phyloP scores from a whole-genome alignment of 2,113 vertebrate genomes.

The Crotalus helleri region DNA sequence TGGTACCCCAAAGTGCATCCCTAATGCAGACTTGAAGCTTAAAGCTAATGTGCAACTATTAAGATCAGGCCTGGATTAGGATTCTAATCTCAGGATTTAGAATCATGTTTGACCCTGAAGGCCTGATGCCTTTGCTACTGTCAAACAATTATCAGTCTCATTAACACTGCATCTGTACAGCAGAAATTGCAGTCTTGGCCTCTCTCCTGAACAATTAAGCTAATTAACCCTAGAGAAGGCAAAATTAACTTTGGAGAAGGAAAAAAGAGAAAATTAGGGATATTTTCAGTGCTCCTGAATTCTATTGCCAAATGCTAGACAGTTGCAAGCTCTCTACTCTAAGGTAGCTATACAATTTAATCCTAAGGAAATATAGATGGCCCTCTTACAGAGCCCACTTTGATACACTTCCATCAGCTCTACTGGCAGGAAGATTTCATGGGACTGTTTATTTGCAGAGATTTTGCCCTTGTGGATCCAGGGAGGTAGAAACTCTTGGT shows the following conservation, averaged over 20 bases:
- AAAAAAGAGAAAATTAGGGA: background rate
- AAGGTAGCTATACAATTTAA: background rate
- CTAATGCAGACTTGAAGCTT: background rate
- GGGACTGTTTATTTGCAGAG: background rate
- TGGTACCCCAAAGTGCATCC: background rate
- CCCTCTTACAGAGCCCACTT: background rate
- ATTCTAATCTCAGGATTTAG: background rate
- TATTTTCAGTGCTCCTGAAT: background rate
- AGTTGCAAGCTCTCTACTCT: background rate
- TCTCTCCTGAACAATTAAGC: background rate
- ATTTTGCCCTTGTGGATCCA: background rate
- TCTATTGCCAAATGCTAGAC: background rate
- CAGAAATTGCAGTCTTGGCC: background rate
- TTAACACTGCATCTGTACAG: background rate
- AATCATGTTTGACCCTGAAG: background rate
- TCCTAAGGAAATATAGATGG: background rate
- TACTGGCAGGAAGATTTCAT: background rate
- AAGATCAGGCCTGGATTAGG: background rate
- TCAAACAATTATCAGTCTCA: background rate
- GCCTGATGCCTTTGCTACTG: background rate
- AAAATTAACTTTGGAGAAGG: background rate
- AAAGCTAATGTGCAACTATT: background rate
- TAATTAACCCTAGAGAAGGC: background rate
- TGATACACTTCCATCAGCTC: background rate
- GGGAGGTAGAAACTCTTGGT: background rate